Conservation (phyloP, 2,888 invertebrate species). For the Gortyna flavago region DNA sequence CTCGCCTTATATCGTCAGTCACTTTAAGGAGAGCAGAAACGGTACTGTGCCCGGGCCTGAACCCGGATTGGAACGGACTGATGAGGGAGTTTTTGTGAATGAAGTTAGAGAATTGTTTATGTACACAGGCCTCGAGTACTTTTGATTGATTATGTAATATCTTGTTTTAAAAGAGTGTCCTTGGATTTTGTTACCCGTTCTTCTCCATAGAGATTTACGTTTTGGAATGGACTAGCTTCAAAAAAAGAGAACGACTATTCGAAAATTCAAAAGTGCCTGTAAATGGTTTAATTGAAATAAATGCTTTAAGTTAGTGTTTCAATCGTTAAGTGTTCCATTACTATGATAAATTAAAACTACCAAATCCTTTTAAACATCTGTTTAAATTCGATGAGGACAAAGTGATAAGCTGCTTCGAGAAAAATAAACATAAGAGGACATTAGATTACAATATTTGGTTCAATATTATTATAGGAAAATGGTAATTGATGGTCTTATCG, state of each 20-base stretch:
- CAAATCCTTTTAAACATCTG: constrained; percentile 12
- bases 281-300: too few relatives aligned
- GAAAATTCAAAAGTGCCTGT: too few relatives aligned
- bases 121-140: too few relatives aligned
- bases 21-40: too few relatives aligned
- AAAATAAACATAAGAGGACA: not conserved
- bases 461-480: not conserved
- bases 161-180: not conserved
- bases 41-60: too few relatives aligned
- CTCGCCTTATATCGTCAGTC: too few relatives aligned
- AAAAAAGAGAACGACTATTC: too few relatives aligned
- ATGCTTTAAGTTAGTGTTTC: too few relatives aligned
- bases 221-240: not conserved
- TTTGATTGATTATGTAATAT: too few relatives aligned
- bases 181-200: not conserved
- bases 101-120: too few relatives aligned
- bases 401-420: not conserved
- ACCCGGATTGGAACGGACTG: too few relatives aligned
- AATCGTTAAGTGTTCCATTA: constrained; percentile 8
- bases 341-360: not conserved
- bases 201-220: not conserved
- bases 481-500: not conserved
- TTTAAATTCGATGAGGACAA: constrained; percentile 12
- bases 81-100: too few relatives aligned
- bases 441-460: not conserved